phyloP scores from a whole-genome alignment of 2,888 invertebrate species.

The Conomelus anceps region DNA sequence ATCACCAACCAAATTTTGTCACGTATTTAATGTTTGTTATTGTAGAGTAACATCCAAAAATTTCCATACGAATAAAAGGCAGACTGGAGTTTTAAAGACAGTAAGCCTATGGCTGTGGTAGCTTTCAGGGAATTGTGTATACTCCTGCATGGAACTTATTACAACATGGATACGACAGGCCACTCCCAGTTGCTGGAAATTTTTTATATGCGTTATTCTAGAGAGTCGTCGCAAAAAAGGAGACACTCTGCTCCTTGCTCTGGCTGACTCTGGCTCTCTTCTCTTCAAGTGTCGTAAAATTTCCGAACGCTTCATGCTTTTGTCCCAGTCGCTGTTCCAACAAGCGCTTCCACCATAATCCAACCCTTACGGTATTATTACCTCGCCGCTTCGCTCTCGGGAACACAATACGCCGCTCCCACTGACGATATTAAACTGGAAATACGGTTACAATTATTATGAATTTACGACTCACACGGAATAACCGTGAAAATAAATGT shows the following conservation, averaged over 20 bases:
- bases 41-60: neutral
- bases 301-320: neutral
- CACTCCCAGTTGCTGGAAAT: neutral
- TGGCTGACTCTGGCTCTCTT: neutral
- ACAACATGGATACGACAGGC: neutral
- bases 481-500: neutral
- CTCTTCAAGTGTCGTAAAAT: neutral
- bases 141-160: neutral
- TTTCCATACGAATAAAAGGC: neutral
- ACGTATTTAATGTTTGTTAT: neutral
- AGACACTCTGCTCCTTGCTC: neutral
- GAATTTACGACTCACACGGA: neutral
- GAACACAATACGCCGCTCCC: neutral
- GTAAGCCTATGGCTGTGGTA: neutral
- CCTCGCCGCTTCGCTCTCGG: too few species aligned
- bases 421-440: neutral
- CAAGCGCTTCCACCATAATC: neutral
- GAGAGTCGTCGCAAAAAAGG: neutral
- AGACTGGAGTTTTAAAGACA: neutral
- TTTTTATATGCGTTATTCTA: neutral
- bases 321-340: neutral
- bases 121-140: neutral
- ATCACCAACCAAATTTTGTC: too few species aligned
- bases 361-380: neutral
- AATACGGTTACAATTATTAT: neutral